Conservation (phyloP, 2,888 invertebrate genomes). For the Nasonia oneida region DNA sequence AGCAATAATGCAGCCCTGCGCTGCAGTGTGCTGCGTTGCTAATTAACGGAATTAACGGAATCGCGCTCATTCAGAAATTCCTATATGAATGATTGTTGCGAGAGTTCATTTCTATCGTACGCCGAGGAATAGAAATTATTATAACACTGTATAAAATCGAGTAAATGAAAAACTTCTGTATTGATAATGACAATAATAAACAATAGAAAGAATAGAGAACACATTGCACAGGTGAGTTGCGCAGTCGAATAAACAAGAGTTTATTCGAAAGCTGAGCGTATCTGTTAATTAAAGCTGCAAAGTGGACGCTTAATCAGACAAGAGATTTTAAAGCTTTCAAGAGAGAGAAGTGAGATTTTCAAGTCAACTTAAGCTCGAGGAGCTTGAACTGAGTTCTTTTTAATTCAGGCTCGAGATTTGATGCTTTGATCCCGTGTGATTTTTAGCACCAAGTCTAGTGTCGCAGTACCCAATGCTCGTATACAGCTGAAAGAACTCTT, state of each 20-base stretch:
- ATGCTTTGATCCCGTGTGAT: neutral
- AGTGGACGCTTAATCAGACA: constrained; percentile 7
- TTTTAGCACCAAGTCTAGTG: neutral
- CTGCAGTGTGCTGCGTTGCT: neutral
- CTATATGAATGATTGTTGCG: neutral
- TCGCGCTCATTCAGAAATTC: neutral
- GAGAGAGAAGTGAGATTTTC: no score
- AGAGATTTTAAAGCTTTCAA: neutral
- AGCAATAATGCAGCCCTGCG: neutral
- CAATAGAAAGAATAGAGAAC: no score
- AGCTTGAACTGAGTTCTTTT: neutral
- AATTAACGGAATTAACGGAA: neutral
- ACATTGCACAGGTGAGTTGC: no score
- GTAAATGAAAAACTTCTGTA: no score
- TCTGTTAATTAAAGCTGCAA: constrained; percentile 16
- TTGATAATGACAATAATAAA: no score
- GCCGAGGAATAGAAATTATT: no score
- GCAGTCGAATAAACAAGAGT: neutral
- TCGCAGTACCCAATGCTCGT: neutral
- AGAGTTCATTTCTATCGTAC: neutral
- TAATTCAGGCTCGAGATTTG: neutral
- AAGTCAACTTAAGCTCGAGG: neutral
- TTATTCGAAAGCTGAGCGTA: neutral
- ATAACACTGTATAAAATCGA: no score
- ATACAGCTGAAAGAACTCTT: neutral